These are phyloP conservation scores for Gonioctena quinquepunctata DNA, from an alignment of 1,140 invertebrate species.

Conservation along the genomic window DNA sequence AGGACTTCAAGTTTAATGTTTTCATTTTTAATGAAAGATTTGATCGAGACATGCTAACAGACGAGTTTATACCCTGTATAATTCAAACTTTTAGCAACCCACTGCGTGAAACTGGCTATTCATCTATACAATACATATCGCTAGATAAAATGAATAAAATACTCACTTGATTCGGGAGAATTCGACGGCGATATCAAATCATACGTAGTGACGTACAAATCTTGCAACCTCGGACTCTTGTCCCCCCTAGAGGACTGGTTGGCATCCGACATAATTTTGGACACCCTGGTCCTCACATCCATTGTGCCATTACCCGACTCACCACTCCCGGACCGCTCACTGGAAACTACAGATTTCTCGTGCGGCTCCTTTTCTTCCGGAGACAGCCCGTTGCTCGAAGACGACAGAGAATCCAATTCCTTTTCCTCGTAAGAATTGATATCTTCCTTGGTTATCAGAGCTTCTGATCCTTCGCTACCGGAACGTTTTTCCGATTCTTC, in stretches of 20 bases:
- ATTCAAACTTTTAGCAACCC: too few relatives aligned
- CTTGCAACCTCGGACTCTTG: slow-evolving; percentile 47
- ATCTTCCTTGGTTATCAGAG: neutral
- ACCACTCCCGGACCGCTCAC: neutral
- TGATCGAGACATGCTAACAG: too few relatives aligned
- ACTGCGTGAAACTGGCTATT: too few relatives aligned
- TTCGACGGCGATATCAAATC: slow-evolving; percentile 42
- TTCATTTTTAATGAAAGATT: too few relatives aligned
- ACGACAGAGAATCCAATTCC: slow-evolving; percentile 17
- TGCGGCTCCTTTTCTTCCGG: neutral
- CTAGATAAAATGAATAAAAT: neutral
- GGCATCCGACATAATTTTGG: slow-evolving; percentile 47
- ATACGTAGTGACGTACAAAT: slow-evolving; percentile 50
- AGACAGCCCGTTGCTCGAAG: neutral
- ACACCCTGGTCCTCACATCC: slow-evolving; percentile 48
- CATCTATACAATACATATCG: too few relatives aligned
- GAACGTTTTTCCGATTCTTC: neutral
- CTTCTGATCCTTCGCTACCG: neutral
- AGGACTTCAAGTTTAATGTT: too few relatives aligned
- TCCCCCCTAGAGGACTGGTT: slow-evolving; percentile 34
- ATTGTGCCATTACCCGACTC: neutral
- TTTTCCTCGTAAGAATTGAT: slow-evolving; percentile 12
- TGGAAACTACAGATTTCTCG: neutral
- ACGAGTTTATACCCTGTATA: too few relatives aligned
- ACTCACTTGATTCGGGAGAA: slow-evolving; percentile 44